phyloP scores from a whole-genome alignment of 2,888 invertebrate species.

The Schizaphis graminum region DNA sequence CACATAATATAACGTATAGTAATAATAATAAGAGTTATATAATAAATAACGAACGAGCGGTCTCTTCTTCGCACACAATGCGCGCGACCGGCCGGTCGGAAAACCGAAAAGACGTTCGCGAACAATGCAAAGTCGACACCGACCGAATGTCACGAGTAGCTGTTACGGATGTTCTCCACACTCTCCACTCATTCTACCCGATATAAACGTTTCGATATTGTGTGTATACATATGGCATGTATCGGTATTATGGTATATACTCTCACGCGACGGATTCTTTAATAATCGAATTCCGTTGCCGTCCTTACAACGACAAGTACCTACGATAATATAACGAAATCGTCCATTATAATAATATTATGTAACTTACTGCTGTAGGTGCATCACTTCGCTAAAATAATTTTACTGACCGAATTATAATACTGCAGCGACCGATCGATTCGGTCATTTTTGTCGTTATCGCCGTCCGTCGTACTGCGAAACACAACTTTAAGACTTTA shows the following conservation, averaged over 20 bases:
- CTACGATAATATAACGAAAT: background rate
- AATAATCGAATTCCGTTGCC: background rate
- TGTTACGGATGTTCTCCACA: background rate
- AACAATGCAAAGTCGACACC: background rate
- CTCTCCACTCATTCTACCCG: background rate
- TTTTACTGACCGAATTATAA: background rate
- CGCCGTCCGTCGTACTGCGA: background rate
- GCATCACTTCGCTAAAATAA: background rate
- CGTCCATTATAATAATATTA: background rate
- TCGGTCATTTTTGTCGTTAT: background rate
- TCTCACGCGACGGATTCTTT: background rate
- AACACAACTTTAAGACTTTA: background rate
- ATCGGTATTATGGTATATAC: background rate
- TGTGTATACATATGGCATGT: background rate
- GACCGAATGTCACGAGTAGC: background rate
- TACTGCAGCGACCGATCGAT: background rate
- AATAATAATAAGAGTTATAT: background rate
- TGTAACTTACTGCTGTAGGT: background rate
- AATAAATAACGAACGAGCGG: background rate
- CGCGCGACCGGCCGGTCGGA: background rate
- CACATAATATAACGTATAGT: background rate
- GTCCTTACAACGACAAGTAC: background rate
- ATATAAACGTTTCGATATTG: background rate
- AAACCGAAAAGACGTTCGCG: background rate
- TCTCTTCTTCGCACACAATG: background rate